phyloP scores from a whole-genome alignment of 2,797 vertebrate genomes.

The Gallinago solitaria region DNA sequence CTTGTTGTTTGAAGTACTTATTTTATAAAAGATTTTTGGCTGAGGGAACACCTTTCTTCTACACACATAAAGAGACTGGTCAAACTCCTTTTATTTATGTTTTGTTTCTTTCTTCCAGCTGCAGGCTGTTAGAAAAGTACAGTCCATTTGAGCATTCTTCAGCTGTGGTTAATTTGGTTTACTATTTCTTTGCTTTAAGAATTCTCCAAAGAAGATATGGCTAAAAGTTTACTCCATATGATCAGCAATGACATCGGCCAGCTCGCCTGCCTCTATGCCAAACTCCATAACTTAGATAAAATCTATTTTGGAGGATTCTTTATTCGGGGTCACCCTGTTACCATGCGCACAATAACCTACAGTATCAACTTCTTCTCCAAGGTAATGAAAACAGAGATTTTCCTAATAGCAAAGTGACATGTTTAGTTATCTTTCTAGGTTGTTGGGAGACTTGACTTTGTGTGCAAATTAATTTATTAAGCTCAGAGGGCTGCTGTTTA shows the following conservation, averaged over 20 bases:
- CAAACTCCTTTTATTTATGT: not conserved
- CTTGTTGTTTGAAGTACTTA: not conserved
- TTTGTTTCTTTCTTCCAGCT: not conserved
- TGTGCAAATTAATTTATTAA: not conserved
- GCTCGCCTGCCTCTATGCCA: conserved; percentile 94
- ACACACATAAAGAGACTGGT: not conserved
- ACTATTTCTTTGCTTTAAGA: conserved; percentile 72
- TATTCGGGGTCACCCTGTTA: conserved; percentile 94
- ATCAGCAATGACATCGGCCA: conserved; percentile 99
- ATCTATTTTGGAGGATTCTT: conserved; percentile 99
- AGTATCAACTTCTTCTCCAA: conserved; percentile 99
- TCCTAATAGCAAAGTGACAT: not conserved
- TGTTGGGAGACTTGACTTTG: not conserved
- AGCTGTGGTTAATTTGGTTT: not conserved
- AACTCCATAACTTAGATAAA: conserved; percentile 87
- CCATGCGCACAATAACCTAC: conserved; percentile 98
- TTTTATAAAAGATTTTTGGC: not conserved
- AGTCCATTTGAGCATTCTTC: not conserved
- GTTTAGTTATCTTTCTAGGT: not conserved
- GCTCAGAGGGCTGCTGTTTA: conserved; percentile 8
- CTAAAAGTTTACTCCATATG: conserved; percentile 98
- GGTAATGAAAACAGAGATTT: conserved; percentile 67
- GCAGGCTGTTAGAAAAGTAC: not conserved
- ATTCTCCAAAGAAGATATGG: conserved; percentile 98
- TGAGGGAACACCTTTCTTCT: not conserved